These are phyloP conservation scores for Epizoanthus ramosus DNA, from an alignment of 92 coral and sea anemone genomes.

Conservation along the genomic window DNA sequence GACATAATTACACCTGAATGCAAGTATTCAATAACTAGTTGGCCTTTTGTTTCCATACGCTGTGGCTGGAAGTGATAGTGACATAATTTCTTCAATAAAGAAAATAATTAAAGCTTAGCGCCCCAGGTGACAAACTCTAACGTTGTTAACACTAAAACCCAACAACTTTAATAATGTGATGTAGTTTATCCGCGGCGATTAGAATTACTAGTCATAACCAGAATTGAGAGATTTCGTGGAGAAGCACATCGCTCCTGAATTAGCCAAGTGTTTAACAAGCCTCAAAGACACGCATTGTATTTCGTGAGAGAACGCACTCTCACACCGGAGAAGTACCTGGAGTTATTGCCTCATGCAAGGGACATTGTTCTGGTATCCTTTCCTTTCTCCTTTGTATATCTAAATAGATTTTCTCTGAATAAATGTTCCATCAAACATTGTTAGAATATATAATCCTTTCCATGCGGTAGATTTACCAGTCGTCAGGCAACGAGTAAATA, in stretches of 20 bases:
- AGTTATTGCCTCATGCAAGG: conserved; percentile 34
- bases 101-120: conserved; percentile 4
- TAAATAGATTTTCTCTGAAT: conserved; percentile 43
- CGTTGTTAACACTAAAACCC: conserved; percentile 15
- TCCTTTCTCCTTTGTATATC: conserved; percentile 44
- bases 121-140: conserved; percentile 34
- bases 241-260: background rate
- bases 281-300: background rate
- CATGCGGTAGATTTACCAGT: conserved; percentile 18
- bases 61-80: conserved; percentile 9
- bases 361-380: conserved; percentile 23
- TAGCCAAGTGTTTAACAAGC: background rate
- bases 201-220: background rate
- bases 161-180: background rate
- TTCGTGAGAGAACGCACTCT: conserved; percentile 12
- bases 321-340: conserved; percentile 3
- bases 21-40: conserved; percentile 28
- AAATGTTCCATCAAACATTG: background rate
- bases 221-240: background rate
- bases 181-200: background rate
- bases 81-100: background rate
- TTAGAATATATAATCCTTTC: background rate
- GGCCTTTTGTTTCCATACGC: conserved; percentile 2
- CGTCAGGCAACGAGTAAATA: background rate
- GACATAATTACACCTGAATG: conserved; percentile 12